Conservation (phyloP, 2,797 vertebrate species). For the Busarellus nigricollis region DNA sequence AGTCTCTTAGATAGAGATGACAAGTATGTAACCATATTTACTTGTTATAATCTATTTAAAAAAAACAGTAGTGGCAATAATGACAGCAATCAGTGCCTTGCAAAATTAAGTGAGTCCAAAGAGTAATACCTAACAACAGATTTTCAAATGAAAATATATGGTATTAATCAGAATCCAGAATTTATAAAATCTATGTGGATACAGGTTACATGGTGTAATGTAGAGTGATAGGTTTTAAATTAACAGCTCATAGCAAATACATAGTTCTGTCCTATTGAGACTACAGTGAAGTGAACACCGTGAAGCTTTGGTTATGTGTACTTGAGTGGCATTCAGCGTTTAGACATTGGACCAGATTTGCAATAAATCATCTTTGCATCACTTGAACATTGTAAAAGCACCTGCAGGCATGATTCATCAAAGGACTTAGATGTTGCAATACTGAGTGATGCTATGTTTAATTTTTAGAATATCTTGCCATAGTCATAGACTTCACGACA, state of each 20-base stretch:
- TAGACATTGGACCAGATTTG: background rate
- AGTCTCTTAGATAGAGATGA: background rate
- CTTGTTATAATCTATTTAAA: background rate
- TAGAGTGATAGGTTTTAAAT: background rate
- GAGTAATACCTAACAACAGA: background rate
- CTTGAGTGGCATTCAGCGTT: background rate
- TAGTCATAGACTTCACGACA: background rate
- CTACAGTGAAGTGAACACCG: fast-evolving
- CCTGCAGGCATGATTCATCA: background rate
- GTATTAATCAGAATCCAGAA: background rate
- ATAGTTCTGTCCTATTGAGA: background rate
- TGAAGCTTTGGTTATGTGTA: background rate
- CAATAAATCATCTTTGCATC: background rate
- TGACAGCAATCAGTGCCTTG: background rate
- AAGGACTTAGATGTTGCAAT: background rate
- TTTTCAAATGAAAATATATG: background rate
- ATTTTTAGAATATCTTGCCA: background rate
- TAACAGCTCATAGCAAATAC: background rate
- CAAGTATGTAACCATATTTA: background rate
- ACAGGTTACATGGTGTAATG: background rate
- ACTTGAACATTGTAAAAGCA: background rate
- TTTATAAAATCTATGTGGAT: background rate
- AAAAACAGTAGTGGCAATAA: background rate
- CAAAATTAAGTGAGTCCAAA: background rate
- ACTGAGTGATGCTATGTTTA: background rate